phyloP scores from a whole-genome alignment of 2,888 invertebrate species.

The Sesia apiformis region DNA sequence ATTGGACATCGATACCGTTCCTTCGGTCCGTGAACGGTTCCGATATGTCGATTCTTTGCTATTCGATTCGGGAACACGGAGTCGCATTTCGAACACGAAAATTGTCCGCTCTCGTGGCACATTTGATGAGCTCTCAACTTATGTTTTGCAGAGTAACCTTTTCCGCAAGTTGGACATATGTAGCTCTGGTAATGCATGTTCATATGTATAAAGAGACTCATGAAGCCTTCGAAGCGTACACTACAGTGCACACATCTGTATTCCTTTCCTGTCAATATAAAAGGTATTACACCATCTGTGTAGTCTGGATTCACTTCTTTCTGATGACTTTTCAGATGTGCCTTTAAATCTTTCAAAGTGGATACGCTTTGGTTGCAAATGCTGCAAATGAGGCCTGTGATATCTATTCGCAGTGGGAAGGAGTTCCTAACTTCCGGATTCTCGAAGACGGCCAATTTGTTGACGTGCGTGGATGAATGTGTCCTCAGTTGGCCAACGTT shows the following conservation, averaged over 20 bases:
- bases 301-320: constrained; percentile 21
- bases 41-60: constrained; percentile 30
- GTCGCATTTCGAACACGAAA: constrained; percentile 52
- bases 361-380: constrained; percentile 23
- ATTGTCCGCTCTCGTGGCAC: constrained; percentile 44
- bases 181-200: constrained; percentile 57
- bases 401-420: constrained; percentile 45
- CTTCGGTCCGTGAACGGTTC: constrained; percentile 30
- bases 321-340: constrained; percentile 32
- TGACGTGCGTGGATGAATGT: constrained; percentile 28
- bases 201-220: constrained; percentile 46
- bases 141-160: constrained; percentile 52
- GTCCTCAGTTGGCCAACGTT: constrained; percentile 28
- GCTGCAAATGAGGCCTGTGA: constrained; percentile 34
- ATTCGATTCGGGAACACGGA: constrained; percentile 37
- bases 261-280: constrained; percentile 31
- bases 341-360: constrained; percentile 27
- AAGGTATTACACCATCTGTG: constrained; percentile 43
- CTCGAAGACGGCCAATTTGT: constrained; percentile 33
- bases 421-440: constrained; percentile 28
- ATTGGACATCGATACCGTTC: constrained; percentile 41
- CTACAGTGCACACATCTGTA: constrained; percentile 38
- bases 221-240: constrained; percentile 25
- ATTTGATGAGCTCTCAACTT: constrained; percentile 50
- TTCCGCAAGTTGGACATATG: constrained; percentile 60